Evolutionary conservation across 2,113 vertebrate species (phyloP), one percentile per base, ranked within the genome.

Genomic region (Carassius gibelio): DNA sequence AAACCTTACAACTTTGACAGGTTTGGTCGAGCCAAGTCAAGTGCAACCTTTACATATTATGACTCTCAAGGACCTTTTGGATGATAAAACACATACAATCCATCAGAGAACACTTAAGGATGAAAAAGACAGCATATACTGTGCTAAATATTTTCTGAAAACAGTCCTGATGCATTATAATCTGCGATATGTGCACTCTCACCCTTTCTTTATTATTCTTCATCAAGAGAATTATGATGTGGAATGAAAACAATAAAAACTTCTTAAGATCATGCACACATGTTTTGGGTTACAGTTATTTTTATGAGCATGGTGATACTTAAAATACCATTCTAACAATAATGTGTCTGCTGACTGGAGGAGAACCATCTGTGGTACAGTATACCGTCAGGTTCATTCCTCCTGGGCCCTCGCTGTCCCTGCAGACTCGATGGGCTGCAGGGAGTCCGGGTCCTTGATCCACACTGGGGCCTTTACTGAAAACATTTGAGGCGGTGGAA

Each of bases 401-500:
- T 81, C 69, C 34, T 1, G 17, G 21, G 45, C 62, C 71, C 85
- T 76, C 26, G 21, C 23, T 68, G 66, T n/a, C n/a, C n/a, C n/a
- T n/a, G n/a, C n/a, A n/a, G n/a, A n/a, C n/a, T n/a, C n/a, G n/a
- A n/a, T n/a, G n/a, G 83, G 21, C 14, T 85, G 71, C 45, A 86
- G 45, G 69, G 81, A 81, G 5, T 85, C 82, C 68, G 77, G 42
- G 81, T 7, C 83, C 72, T 30, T 81, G 52, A 86, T 86, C 50
- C 36, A 88, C 72, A 48, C 55, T n/a, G n/a, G n/a, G n/a, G n/a
- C n/a, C n/a, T n/a, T n/a, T n/a, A n/a, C n/a, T n/a, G n/a, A n/a
- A n/a, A n/a, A n/a, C n/a, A n/a, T n/a, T 88, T 92, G 88, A 92
- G 88, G 85, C 85, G 81, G 86, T 88, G 92, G 91, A 92, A 93